Conservation (phyloP, 2,797 vertebrate genomes). For the Acanthiza pusilla region DNA sequence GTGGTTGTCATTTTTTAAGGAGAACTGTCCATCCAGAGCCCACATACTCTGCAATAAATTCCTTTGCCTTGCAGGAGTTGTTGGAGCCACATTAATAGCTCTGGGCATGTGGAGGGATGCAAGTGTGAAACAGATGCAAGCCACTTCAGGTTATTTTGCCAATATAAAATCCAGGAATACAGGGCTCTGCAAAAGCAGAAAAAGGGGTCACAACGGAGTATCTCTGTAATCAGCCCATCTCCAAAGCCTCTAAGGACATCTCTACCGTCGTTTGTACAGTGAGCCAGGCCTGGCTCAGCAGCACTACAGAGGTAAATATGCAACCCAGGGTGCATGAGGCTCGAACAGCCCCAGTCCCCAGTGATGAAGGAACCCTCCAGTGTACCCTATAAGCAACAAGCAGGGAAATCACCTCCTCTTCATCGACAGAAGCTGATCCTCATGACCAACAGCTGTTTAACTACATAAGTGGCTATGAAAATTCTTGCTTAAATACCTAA, state of each 20-base stretch:
- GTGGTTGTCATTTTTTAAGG: background rate
- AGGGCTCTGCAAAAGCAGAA: background rate
- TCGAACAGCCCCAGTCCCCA: fast-evolving
- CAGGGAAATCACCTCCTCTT: background rate
- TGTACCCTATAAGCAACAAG: fast-evolving
- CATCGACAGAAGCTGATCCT: background rate
- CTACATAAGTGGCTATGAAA: fast-evolving
- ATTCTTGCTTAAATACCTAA: background rate
- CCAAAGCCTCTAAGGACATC: background rate
- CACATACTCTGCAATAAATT: background rate
- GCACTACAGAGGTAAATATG: fast-evolving
- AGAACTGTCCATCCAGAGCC: background rate
- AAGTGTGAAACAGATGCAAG: background rate
- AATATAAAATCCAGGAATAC: background rate
- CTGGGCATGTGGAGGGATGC: background rate
- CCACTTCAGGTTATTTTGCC: background rate
- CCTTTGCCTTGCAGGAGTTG: background rate
- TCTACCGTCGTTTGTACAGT: fast-evolving
- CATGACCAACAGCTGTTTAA: background rate
- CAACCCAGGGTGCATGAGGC: background rate
- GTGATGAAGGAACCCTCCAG: background rate
- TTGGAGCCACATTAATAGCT: background rate
- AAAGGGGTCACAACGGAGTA: background rate
- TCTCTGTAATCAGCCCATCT: background rate
- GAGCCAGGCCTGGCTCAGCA: background rate